Evolutionary conservation across 2,113 vertebrate species (phyloP), one percentile per base, ranked within the genome.

Genomic region (Plecturocebus donacophilus): DNA sequence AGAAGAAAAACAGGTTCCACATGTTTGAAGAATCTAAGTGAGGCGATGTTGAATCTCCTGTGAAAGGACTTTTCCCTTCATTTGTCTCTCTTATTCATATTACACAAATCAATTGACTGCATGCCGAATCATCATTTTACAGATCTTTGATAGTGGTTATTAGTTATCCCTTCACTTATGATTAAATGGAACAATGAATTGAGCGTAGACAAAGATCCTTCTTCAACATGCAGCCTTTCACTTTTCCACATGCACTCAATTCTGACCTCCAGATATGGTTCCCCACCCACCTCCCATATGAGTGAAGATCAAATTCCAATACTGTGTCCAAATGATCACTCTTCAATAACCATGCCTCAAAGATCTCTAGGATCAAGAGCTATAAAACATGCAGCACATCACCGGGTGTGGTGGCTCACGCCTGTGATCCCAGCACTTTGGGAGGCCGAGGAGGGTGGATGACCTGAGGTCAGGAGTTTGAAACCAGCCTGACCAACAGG

Each of bases 1-100:
- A 81, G 66, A 89, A 47, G 90, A 92, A 92, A 97, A 96, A 97
- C 83, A 21, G 91, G 91, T 84, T 95, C 91, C 95, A 93, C 76
- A 75, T 95, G 96, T 89, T 19, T 16, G 27, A 82, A 71, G 95
- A 90, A 58, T 71, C 64, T 11, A 16, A 40, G 8, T 6, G 4
- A 49, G 79, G 77, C 38, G 3, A 75, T 1, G n/a, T 84, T 92
- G 54, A 52, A 38, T 2, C 68, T 58, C 52, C 23, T 71, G 49
- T 64, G 64, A 17, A 2, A 56, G 35, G 71, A 13, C 77, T 42
- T 23, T 38, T 8, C 49, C 73, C 23, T 52, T 25, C 87, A 61
- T 42, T 7, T 58, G 20, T 58, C 92, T 42, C 38, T 61, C 94
- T 95, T 76, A 14, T 76, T 87, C 75, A 40, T 21, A 38, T 70